Evolutionary conservation across 1,140 invertebrate genomes (phyloP).

Genomic region (Leptinotarsa lineolata): DNA sequence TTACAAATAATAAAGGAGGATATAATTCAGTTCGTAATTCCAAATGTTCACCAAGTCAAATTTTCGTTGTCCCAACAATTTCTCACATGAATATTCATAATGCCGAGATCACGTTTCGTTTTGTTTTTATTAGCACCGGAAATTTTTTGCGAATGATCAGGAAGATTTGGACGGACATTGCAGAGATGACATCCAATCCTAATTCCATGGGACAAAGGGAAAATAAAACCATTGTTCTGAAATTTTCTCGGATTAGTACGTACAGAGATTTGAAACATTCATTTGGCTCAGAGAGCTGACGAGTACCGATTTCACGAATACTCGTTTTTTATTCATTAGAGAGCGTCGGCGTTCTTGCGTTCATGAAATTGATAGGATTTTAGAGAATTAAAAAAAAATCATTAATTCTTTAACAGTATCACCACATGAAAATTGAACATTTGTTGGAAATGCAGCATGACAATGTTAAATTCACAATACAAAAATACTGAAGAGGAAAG

Average conservation of each 20-base stretch:
- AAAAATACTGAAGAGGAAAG: too few species aligned
- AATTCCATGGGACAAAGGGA: slow-evolving; percentile 36
- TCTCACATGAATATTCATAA: neutral
- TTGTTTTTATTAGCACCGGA: slow-evolving; percentile 6
- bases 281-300: slow-evolving; percentile 32
- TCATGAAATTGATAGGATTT: too few species aligned
- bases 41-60: neutral
- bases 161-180: slow-evolving; percentile 32
- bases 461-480: too few species aligned
- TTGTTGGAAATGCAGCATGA: too few species aligned
- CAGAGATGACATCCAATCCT: slow-evolving; percentile 34
- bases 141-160: slow-evolving; percentile 35
- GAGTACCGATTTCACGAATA: slow-evolving; percentile 29
- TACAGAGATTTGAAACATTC: slow-evolving; percentile 37
- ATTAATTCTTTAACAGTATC: too few species aligned
- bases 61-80: neutral
- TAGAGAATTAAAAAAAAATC: too few species aligned
- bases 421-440: too few species aligned
- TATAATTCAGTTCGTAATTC: too few species aligned
- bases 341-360: neutral
- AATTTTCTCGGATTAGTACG: slow-evolving; percentile 40
- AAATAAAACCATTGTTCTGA: slow-evolving; percentile 41
- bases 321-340: neutral
- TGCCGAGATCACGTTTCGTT: neutral
- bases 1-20: too few species aligned